phyloP scores from a whole-genome alignment of 2,888 invertebrate genomes.

The Drosophila glabriapex region DNA sequence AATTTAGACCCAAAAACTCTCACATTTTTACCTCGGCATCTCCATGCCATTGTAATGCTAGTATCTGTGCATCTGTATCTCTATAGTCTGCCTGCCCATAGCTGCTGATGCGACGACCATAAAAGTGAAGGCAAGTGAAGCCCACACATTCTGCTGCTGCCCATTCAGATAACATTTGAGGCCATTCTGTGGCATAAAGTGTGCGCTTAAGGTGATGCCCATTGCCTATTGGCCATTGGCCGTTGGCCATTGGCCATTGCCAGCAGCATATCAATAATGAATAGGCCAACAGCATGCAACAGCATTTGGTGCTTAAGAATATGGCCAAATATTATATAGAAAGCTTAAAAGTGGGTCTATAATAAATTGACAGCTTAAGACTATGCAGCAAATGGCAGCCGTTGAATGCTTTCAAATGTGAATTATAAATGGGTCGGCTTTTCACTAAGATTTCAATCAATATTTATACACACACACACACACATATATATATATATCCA shows the following conservation, averaged over 20 bases:
- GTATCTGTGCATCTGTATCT: conserved; percentile 26
- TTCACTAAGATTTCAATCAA: conserved; percentile 26
- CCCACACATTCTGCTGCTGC: conserved; percentile 19
- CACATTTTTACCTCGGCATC: conserved; percentile 3
- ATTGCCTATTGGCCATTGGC: background rate
- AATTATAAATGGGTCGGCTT: conserved; percentile 34
- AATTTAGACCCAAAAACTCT: conserved; percentile 42
- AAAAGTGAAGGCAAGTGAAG: conserved; percentile 5
- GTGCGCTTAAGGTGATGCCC: conserved; percentile 66
- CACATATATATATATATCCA: background rate
- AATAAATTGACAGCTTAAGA: conserved; percentile 66
- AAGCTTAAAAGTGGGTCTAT: conserved; percentile 64
- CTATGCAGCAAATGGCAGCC: conserved; percentile 26
- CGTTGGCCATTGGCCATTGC: background rate
- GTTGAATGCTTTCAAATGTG: conserved; percentile 23
- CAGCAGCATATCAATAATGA: conserved; percentile 62
- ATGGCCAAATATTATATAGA: conserved; percentile 49
- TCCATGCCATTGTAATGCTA: background rate
- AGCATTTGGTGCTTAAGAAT: conserved; percentile 20
- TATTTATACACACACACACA: conserved; percentile 1
- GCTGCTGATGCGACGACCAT: conserved; percentile 24
- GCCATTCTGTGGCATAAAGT: conserved; percentile 61
- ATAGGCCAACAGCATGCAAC: conserved; percentile 45
- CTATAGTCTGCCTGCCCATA: background rate
- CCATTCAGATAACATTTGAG: conserved; percentile 64